Conservation (phyloP, 1,140 invertebrate species). For the Neodiprion fabricii region DNA sequence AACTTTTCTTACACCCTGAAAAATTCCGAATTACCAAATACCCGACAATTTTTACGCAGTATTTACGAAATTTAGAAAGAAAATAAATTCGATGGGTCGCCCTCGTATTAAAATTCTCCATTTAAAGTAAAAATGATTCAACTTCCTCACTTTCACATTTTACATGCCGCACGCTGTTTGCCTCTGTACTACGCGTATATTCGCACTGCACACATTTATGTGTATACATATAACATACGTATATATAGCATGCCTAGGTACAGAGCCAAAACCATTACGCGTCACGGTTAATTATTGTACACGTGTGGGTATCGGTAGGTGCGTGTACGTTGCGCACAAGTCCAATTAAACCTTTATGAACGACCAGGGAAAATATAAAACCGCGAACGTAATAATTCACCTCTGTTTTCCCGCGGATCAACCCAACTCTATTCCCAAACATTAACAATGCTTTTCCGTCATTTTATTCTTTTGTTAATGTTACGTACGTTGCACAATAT, state of each 20-base stretch:
- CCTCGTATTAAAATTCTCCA: not conserved
- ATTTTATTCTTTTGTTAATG: not conserved
- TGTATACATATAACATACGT: too few relatives aligned
- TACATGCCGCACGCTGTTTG: not conserved
- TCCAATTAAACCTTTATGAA: slow-evolving; percentile 44
- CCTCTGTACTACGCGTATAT: slow-evolving; percentile 4
- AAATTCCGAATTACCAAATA: too few relatives aligned
- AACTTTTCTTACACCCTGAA: too few relatives aligned
- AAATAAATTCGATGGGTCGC: slow-evolving; percentile 19
- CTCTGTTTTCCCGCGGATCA: slow-evolving; percentile 30
- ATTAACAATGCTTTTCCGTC: not conserved
- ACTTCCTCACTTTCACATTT: too few relatives aligned
- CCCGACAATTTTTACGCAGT: too few relatives aligned
- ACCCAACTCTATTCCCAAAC: not conserved
- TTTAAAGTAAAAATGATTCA: not conserved
- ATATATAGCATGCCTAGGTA: too few relatives aligned
- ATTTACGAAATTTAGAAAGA: too few relatives aligned
- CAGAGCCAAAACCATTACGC: too few relatives aligned
- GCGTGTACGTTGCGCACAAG: slow-evolving; percentile 13
- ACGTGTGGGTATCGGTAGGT: slow-evolving; percentile 11
- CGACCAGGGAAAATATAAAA: slow-evolving; percentile 38
- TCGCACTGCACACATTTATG: too few relatives aligned
- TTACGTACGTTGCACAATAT: too few relatives aligned
- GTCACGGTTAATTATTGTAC: slow-evolving; percentile 38
- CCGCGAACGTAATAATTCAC: slow-evolving; percentile 39